Evolutionary conservation across 2,113 vertebrate species (phyloP), one percentile per base, ranked within the genome.

Genomic region (Clupea harengus): DNA sequence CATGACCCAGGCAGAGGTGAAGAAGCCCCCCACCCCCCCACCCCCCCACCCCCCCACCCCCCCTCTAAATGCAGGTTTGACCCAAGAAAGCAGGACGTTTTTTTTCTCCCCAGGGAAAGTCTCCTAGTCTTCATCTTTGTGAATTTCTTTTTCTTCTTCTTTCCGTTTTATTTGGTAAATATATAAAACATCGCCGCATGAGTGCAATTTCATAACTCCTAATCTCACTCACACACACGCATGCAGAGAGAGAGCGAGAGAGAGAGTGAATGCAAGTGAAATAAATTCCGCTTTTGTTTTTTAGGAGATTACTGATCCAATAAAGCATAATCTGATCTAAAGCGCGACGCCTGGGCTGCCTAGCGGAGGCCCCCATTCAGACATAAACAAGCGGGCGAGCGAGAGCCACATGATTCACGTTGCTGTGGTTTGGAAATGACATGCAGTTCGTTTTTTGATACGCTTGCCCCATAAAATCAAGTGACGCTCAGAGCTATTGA

Each of bases 381-480:
- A 54, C 52, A 25, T 7, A 10, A 32, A 9, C n/a, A 8, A 32
- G 25, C 28, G 25, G 9, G 60, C 25, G 60, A n/a, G 60, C 0
- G 6, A 67, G 60, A 81, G 44, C 39, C 28, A n/a, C 8, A 78
- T 83, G 84, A 88, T 88, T 83, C 84, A 88, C 72, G 82, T 78
- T 52, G 85, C 32, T 4, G 22, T 46, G 82, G 4, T 9, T 47
- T 86, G 49, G 25, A 84, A 88, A 81, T 11, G 45, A 52, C 82
- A 82, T 18, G 20, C 52, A 17, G 54, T 57, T 86, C 72, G 75
- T 84, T 83, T 83, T 88, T 82, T 81, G 32, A 67, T 72, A 72
- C 64, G 83, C 81, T 85, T 88, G 78, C n/a, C 54, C 82, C 67
- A 81, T 86, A 85, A 88, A 52, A 47, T 54, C n/a, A 25, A 85